A percentile compares a stretch with the other conserved stretches of the same genome.
These are phyloP conservation scores for Azorinus chamasolen DNA, from an alignment of 2,888 invertebrate genomes.

Conservation along the genomic window DNA sequence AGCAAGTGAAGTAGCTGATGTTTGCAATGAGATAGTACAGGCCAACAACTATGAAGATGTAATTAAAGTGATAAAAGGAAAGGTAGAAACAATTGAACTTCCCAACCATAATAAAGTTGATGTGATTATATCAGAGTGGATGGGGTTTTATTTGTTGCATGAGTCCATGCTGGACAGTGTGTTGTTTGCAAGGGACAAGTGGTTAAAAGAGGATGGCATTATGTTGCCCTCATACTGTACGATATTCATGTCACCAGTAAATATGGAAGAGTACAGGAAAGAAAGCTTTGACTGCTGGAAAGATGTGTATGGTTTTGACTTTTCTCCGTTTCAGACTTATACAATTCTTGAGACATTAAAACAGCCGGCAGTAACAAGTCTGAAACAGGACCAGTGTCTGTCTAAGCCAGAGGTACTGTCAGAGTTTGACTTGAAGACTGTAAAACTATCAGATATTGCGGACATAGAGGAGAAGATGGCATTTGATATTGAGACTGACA, in stretches of 20 bases:
- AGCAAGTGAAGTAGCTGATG: constrained; percentile 78
- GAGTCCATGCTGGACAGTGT: constrained; percentile 86
- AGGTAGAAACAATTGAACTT: constrained; percentile 80
- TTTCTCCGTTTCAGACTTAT: constrained; percentile 76
- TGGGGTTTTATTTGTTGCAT: constrained; percentile 86
- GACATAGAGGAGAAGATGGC: constrained; percentile 67
- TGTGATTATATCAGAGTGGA: constrained; percentile 86
- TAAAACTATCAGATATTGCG: constrained; percentile 75
- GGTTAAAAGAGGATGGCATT: constrained; percentile 79
- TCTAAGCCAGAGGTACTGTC: constrained; percentile 74
- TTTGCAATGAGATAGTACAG: constrained; percentile 80
- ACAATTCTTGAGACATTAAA: constrained; percentile 68
- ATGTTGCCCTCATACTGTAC: constrained; percentile 82
- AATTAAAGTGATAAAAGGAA: constrained; percentile 80
- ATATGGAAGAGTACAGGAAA: constrained; percentile 77
- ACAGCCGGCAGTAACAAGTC: constrained; percentile 74
- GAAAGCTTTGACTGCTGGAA: constrained; percentile 83
- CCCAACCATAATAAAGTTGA: constrained; percentile 82
- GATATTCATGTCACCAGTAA: constrained; percentile 81
- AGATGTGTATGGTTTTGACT: constrained; percentile 85
- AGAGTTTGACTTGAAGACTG: constrained; percentile 79
- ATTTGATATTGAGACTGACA: constrained; percentile 73
- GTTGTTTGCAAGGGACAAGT: constrained; percentile 83
- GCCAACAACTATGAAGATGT: constrained; percentile 77
- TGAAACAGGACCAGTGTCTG: constrained; percentile 74